A percentile compares a stretch with the other conserved stretches of the same genome.
Conservation (phyloP, 2,113 vertebrate genomes). For the Serilophus lunatus region DNA sequence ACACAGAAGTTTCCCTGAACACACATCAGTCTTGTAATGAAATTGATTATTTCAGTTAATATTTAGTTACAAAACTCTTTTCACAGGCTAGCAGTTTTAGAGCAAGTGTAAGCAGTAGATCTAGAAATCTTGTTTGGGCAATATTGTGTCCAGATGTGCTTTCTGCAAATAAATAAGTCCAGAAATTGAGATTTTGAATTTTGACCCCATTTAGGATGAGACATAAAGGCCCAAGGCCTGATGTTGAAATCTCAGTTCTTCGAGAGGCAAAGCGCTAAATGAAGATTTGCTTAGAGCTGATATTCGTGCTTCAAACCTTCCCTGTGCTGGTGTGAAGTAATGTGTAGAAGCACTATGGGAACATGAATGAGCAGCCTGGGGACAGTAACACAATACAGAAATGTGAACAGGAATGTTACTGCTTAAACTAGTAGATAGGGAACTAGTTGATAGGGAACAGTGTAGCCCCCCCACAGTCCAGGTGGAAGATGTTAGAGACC, state of each 20-base stretch:
- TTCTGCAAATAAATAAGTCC: neutral
- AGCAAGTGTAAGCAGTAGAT: neutral
- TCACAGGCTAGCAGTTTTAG: neutral
- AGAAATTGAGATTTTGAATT: neutral
- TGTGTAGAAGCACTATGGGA: accelerated
- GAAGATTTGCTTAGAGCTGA: neutral
- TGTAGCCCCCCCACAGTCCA: too few species aligned
- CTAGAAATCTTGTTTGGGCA: neutral
- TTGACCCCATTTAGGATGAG: neutral
- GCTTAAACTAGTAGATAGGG: too few species aligned
- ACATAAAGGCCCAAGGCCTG: neutral
- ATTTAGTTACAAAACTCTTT: neutral
- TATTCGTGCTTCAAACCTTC: neutral
- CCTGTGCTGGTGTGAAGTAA: neutral
- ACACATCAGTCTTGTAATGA: neutral
- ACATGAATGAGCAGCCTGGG: neutral
- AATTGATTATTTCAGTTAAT: neutral
- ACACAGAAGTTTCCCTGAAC: neutral
- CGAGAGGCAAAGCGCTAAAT: neutral
- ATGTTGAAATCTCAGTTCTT: neutral
- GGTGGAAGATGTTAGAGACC: too few species aligned
- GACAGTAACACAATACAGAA: neutral
- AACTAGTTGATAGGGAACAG: too few species aligned
- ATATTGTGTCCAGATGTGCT: neutral
- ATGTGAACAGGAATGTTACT: neutral